Base-by-base conservation (phyloP, 1,140 invertebrate genomes). In the Drosophila sp. region DNA sequence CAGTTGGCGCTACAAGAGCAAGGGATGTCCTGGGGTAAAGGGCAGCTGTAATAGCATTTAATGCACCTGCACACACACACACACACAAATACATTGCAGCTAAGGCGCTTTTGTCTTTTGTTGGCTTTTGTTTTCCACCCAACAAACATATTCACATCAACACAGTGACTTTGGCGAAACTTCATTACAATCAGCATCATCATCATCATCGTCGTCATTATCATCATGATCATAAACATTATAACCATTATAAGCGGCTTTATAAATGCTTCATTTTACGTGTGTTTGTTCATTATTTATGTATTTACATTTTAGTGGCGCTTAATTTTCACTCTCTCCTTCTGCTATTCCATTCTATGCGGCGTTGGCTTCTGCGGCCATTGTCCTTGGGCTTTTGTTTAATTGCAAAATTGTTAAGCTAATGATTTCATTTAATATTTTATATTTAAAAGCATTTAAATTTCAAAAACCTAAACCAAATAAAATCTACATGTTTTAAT, bases 1-100 rank as follows among this genome's bases (percentile, higher is more conserved):
- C 47, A 33, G 47, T 50, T 41, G 38, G 10, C 29, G 4, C 17
- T 10, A 10, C 11, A 44, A 55, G 33, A 25, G 54, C 4, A 47
- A n/a, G n/a, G 6, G 27, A 23, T n/a, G 8, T 23, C 11, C 17
- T 35, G 44, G 41, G 54, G 23, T 23, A 29, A 33, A 62, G 55
- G 55, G 50, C 67, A 50, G 60, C 50, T 54, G 67, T 89, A 89
- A 89, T 80, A 89, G 77, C 84, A 89, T 89, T 90, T 90, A 89
- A 89, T 90, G 84, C 84, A 89, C 80, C 84, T 89, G 84, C 80
- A 60, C 38, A 32, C 29, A 58, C 25, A 35, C 47, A 68, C 55
- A 60, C 41, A 64, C 60, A 58, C 35, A 56, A 63, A 47, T 50
- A 72, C 54, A 23, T 58, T 68, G 56, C 70, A 79, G 65, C 62